Evolutionary conservation across 2,888 invertebrate species (phyloP), one percentile per base, ranked within the genome.

Genomic region (Morpho helenor): DNA sequence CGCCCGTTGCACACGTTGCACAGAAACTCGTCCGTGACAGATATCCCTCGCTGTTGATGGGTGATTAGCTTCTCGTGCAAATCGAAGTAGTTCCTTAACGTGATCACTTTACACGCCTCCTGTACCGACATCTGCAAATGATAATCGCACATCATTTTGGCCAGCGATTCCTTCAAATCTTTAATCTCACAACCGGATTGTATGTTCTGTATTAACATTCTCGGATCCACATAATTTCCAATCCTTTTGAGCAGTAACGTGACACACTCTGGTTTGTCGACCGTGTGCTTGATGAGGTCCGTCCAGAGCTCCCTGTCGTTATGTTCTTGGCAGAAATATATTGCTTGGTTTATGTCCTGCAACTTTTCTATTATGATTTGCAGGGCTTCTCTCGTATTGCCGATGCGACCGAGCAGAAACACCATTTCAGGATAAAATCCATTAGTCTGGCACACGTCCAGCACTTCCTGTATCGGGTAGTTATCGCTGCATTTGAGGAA

Each of bases 241-340:
- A 93, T 93, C 58, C 93, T 84, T 68, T 93, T 92, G 7, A 93
- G 80, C 16, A 93, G 75, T 63, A 92, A 80, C 0, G 93, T 91
- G 48, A 93, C 91, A 66, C 92, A 92, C 65, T 96, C 94, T 8
- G 98, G 97, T 76, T 96, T 96, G 70, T 96, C 94, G 5, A 97
- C 91, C 0, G 98, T 96, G 77, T 96, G 95, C 68, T 95, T 93
- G 59, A 99, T 97, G 16, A 99, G 92, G 76, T 98, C 96, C 62
- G 94, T 93, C 99, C 99, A 99, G 23, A 99, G 85, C 75, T 99
- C 98, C 39, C 93, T 92, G 79, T 99, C 99, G 72, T 98, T 96
- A 75, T 98, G 97, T 76, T 99, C 98, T 80, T 98, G 98, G 80
- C 99, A 99, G 88, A 99, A 99, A 58, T 95, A 95, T 56, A 99